These are phyloP conservation scores for Parus major DNA, from an alignment of 2,113 vertebrate species.

Conservation along the genomic window DNA sequence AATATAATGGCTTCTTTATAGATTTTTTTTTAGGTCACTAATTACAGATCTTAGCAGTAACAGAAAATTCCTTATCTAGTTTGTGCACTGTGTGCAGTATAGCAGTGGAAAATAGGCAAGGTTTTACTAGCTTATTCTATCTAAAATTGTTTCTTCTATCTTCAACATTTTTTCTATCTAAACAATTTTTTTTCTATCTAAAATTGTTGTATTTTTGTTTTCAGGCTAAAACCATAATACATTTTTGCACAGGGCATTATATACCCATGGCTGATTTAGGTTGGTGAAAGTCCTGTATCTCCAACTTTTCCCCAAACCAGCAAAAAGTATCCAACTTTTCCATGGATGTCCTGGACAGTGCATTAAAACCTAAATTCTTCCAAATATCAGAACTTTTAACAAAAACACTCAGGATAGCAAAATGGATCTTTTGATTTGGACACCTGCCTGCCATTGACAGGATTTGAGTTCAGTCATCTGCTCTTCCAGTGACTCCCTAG, in stretches of 20 bases:
- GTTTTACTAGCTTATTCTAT: not conserved
- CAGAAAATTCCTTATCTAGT: not conserved
- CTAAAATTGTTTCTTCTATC: not conserved
- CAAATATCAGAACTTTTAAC: not conserved
- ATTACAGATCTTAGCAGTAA: not conserved
- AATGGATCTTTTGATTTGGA: not conserved
- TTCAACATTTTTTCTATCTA: not conserved
- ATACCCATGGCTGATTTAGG: not conserved
- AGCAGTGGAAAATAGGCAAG: not conserved
- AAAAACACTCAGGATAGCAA: fast-evolving
- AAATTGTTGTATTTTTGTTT: not conserved
- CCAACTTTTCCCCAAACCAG: not conserved
- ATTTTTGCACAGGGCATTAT: not conserved
- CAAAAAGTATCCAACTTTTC: not conserved
- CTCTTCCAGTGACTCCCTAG: not conserved
- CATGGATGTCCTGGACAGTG: not conserved
- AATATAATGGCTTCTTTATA: not conserved
- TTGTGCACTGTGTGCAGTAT: not conserved
- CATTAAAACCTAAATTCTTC: not conserved
- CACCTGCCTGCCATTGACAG: not conserved
- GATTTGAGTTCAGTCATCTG: not conserved
- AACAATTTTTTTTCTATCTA: not conserved
- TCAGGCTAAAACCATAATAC: not conserved
- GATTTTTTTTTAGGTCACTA: not conserved
- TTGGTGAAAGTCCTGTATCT: not conserved